Evolutionary conservation across 2,797 vertebrate genomes (phyloP).

Genomic region (Fundulus diaphanus): DNA sequence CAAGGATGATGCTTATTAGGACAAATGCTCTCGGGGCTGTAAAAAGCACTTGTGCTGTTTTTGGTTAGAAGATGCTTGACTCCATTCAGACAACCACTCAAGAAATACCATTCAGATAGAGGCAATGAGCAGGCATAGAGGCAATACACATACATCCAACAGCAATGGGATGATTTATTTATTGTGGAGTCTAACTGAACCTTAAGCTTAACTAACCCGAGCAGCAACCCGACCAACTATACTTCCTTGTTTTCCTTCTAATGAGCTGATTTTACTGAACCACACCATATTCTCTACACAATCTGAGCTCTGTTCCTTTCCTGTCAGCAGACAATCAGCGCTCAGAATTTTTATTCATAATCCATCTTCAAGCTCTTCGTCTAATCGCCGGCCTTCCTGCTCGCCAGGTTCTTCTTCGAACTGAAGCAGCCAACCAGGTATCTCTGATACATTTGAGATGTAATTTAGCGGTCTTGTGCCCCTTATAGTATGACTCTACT

Average conservation of each 20-base stretch:
- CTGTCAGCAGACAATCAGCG: neutral
- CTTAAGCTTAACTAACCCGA: neutral
- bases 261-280: neutral
- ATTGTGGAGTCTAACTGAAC: neutral
- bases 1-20: neutral
- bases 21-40: neutral
- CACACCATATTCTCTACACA: too few relatives aligned
- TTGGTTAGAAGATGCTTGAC: constrained; percentile 7
- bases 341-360: neutral
- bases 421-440: neutral
- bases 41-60: neutral
- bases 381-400: neutral
- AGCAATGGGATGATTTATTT: neutral
- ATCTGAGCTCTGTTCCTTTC: neutral
- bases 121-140: constrained; percentile 11
- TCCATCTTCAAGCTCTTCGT: neutral
- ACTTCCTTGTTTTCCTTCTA: neutral
- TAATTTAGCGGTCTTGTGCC: neutral
- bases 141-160: neutral
- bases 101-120: constrained; percentile 11
- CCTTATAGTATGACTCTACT: neutral
- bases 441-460: neutral
- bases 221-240: neutral
- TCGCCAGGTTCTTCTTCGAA: neutral
- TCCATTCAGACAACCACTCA: constrained; percentile 41